Base-by-base conservation (phyloP, 2,888 invertebrate genomes). In the Antitype chi region DNA sequence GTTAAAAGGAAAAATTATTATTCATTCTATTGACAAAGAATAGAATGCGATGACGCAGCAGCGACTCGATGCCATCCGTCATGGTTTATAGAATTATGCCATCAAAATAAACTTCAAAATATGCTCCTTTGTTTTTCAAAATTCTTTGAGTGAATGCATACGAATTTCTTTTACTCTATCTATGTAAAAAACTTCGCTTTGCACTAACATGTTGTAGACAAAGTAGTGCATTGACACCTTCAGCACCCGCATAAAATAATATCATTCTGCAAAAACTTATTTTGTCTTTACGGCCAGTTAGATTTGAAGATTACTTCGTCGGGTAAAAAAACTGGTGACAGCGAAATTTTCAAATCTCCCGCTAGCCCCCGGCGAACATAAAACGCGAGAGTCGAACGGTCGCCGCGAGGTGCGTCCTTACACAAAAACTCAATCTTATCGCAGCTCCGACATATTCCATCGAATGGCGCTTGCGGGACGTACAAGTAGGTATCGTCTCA, bases 231-330 rank as follows among this genome's bases (percentile, higher is more conserved):
- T 78, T 88, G 88, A 87, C 89, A 88, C 87, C 88, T 87, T 78
- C 73, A 87, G 80, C 60, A n/a, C 59, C 59, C 74, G 74, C 76
- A 82, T 87, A 68, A 86, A 88, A 82, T 85, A 81, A 82, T 84
- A 85, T 79, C 66, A 77, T 87, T 82, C 78, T 74, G 70, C 85
- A 84, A 81, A 90, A 91, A 90, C 90, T 91, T 91, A 92, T 93
- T 94, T 90, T 85, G 89, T 91, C 90, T 94, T 95, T 95, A 95
- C 91, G 91, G 92, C 91, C 93, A 94, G 94, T 95, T 93, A 92
- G 92, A 94, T 94, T 93, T 90, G 90, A 90, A 94, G 95, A 94
- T 95, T 94, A 92, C 91, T 91, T 85, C 85, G 87, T 87, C 90
- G 88, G 88, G 83, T 86, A 89, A 90, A 91, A 92, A 93, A 92